Conservation (phyloP, 1,140 invertebrate genomes). For the Drosophila lini region DNA sequence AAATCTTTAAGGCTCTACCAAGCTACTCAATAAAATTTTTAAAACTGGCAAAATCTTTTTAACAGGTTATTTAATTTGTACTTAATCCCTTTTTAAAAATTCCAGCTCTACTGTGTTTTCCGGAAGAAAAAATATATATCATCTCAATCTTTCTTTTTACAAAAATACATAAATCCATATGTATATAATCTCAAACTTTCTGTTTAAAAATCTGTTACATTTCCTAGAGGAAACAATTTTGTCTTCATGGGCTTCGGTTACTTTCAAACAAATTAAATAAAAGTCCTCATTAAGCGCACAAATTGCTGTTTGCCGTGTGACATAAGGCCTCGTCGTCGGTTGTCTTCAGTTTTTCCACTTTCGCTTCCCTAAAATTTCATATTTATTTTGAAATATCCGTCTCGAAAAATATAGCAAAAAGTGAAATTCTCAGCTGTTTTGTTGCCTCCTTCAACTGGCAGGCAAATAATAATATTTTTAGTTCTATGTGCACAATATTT, state of each 20-base stretch:
- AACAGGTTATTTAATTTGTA: too few relatives aligned
- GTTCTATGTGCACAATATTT: conserved; percentile 46
- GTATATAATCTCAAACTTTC: neutral
- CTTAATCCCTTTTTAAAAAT: neutral
- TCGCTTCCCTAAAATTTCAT: conserved; percentile 36
- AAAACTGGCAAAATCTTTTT: too few relatives aligned
- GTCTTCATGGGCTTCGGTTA: neutral
- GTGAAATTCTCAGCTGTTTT: conserved; percentile 24
- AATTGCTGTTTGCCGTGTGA: neutral
- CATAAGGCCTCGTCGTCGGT: conserved; percentile 1
- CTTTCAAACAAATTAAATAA: neutral
- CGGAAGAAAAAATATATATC: neutral
- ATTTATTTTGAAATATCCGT: conserved; percentile 6
- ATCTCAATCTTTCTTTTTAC: too few relatives aligned
- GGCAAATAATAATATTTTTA: conserved; percentile 52
- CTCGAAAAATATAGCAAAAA: conserved; percentile 4
- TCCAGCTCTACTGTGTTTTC: neutral
- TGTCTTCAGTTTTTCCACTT: neutral
- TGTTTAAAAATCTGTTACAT: neutral
- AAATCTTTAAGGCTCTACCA: too few relatives aligned
- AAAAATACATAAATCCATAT: neutral
- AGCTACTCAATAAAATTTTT: too few relatives aligned
- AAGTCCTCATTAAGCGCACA: conserved; percentile 7
- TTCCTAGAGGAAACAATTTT: neutral
- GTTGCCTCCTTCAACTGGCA: conserved; percentile 9